phyloP scores from a whole-genome alignment of 2,113 vertebrate species.

The Clarias macrocephalus region DNA sequence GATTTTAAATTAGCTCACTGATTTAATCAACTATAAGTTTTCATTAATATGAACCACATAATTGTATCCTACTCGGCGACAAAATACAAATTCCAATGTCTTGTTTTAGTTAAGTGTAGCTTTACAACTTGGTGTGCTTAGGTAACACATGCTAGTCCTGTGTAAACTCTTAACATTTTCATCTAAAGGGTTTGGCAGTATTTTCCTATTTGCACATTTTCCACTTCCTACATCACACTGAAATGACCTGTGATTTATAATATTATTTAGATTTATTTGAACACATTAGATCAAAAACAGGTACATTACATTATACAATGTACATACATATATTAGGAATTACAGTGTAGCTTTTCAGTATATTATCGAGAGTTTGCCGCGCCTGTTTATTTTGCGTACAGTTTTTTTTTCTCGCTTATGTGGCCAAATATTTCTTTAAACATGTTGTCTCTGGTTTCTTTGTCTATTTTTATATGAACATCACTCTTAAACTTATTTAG shows the following conservation, averaged over 20 bases:
- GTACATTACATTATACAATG: background rate
- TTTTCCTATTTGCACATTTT: background rate
- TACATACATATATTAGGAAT: background rate
- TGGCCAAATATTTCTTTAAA: background rate
- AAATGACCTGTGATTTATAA: background rate
- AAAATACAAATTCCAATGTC: background rate
- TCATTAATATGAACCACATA: background rate
- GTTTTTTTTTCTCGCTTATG: background rate
- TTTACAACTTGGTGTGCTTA: background rate
- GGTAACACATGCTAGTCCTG: background rate
- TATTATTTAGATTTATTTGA: background rate
- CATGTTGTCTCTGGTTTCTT: background rate
- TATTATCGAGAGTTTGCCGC: background rate
- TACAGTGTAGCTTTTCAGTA: background rate
- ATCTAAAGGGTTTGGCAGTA: background rate
- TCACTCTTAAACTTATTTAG: background rate
- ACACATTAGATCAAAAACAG: background rate
- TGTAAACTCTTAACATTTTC: background rate
- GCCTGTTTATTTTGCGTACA: background rate
- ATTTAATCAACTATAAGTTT: background rate
- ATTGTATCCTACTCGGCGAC: background rate
- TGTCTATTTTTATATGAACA: background rate
- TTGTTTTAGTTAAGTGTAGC: background rate
- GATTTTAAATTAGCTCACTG: background rate
- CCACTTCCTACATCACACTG: background rate